Evolutionary conservation across 2,888 invertebrate genomes (phyloP), one percentile per base, ranked within the genome.

Genomic region (Brassicogethes aeneus): DNA sequence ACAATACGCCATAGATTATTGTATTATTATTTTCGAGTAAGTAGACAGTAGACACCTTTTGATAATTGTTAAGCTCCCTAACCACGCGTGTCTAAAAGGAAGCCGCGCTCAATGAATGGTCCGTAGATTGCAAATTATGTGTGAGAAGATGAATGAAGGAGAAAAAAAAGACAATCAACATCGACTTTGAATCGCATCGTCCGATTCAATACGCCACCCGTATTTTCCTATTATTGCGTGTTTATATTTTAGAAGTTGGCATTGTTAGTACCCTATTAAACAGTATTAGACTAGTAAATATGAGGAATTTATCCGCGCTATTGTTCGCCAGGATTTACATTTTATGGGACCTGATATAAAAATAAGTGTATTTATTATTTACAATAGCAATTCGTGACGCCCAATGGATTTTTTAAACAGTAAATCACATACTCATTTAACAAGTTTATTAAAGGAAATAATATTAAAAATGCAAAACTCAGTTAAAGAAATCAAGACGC

Each of bases 1-100:
- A 50, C 50, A 50, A 50, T 50, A 43, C 34, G 31, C 47, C 35
- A 47, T 47, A 49, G 40, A 47, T 49, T 37, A 29, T 40, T 33
- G 42, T 34, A 42, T 47, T n/a, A n/a, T 47, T 46, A 46, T 43
- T 41, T 44, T 17, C 31, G 39, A 37, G 41, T 41, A 46, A 46
- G 43, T 46, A 36, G 43, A 39, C 46, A 46, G 13, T 15, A 15
- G n/a, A 33, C 33, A 35, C 36, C 42, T 42, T 41, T 42, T 36
- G 39, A 39, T 49, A 51, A 51, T 51, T 46, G 48, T 49, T 51
- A 51, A 51, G 51, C 51, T 49, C 44, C 51, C 51, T 49, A 47
- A 51, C 42, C 51, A 49, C 51, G 51, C 51, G 48, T 49, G 37
- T 47, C 51, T 45, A 45, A 51, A 51, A 44, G 37, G 36, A 37